phyloP scores from a whole-genome alignment of 2,113 vertebrate genomes.

The Leucopsar rothschildi region DNA sequence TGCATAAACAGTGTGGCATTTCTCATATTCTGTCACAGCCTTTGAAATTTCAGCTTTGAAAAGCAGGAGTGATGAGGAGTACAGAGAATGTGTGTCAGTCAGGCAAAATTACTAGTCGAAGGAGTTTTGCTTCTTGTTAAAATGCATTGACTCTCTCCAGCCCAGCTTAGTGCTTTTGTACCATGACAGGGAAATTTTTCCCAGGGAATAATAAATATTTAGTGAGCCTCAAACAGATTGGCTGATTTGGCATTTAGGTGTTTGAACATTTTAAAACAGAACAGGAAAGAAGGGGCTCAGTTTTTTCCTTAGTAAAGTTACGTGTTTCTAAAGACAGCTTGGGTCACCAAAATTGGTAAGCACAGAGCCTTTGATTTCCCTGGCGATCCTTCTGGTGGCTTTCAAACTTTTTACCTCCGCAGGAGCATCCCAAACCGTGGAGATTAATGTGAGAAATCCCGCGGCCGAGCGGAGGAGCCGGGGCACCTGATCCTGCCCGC shows the following conservation, averaged over 20 bases:
- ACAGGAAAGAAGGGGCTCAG: neutral
- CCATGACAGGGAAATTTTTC: neutral
- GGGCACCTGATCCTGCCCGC: constrained; percentile 22
- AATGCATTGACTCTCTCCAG: neutral
- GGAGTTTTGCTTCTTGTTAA: neutral
- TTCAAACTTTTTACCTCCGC: neutral
- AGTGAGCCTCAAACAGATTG: neutral
- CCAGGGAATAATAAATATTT: neutral
- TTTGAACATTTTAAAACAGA: neutral
- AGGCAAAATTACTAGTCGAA: neutral
- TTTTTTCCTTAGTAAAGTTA: neutral
- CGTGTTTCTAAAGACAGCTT: neutral
- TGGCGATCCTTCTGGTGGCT: neutral
- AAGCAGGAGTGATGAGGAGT: neutral
- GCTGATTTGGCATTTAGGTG: neutral
- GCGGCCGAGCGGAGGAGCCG: neutral
- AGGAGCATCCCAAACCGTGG: neutral
- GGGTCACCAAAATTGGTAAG: neutral
- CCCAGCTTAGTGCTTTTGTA: neutral
- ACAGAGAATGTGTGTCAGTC: neutral
- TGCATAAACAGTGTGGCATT: neutral
- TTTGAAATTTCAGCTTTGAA: neutral
- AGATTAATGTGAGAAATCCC: constrained; percentile 29
- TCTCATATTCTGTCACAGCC: neutral
- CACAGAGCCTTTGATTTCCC: neutral